phyloP scores from a whole-genome alignment of 2,888 invertebrate genomes.

The Galeruca laticollis region DNA sequence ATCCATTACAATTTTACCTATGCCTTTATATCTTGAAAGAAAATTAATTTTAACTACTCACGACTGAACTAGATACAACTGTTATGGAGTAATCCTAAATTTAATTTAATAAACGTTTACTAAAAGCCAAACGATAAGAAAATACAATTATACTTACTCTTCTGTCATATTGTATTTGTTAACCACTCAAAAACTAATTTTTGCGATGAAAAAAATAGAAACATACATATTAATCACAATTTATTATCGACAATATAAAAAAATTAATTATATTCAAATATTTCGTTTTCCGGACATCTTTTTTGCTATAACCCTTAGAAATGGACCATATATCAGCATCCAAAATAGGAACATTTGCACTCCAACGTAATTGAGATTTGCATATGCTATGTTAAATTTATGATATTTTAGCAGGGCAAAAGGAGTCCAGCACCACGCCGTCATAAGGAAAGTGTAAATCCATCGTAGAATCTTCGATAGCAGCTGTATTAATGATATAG shows the following conservation, averaged over 20 bases:
- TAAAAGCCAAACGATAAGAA: no score
- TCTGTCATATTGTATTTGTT: no score
- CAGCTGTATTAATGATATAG: conserved; percentile 63
- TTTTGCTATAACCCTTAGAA: neutral
- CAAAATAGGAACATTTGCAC: neutral
- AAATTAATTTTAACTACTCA: no score
- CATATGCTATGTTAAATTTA: conserved; percentile 76
- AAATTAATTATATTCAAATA: neutral
- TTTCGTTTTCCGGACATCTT: neutral
- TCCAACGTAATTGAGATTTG: conserved; percentile 77
- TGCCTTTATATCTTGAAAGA: no score
- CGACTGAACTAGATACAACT: no score
- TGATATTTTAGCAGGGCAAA: conserved; percentile 79
- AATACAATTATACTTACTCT: no score
- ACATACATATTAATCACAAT: no score
- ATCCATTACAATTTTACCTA: no score
- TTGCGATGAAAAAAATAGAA: no score
- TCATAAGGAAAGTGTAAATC: conserved; percentile 81
- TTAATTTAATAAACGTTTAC: no score
- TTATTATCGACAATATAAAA: neutral
- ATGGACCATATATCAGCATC: neutral
- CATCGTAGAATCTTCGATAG: conserved; percentile 74
- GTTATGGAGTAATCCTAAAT: no score
- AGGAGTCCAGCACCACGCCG: conserved; percentile 85
- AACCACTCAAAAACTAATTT: no score